Evolutionary conservation across 1,140 invertebrate genomes (phyloP).

Genomic region (Eriocheir sinensis): DNA sequence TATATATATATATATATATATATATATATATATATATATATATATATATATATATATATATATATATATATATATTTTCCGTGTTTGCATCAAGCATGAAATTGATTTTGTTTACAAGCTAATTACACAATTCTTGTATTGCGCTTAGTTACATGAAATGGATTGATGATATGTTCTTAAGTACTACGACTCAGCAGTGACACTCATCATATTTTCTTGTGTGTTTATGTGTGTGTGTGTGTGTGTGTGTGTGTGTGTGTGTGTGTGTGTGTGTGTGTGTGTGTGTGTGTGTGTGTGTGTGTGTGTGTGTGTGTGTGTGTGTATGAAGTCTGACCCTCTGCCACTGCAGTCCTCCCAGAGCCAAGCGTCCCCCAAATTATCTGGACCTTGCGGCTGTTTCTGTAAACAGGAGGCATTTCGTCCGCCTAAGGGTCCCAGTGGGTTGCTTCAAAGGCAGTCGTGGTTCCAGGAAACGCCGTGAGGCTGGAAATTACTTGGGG

Average conservation of each 20-base stretch:
- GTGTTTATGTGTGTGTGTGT: not conserved
- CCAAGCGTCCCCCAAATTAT: not conserved
- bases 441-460: not conserved
- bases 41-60: too few relatives aligned
- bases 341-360: not conserved
- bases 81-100: too few relatives aligned
- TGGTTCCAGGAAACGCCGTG: not conserved
- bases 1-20: too few relatives aligned
- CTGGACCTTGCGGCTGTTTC: not conserved
- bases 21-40: too few relatives aligned
- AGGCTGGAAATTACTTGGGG: not conserved
- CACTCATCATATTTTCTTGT: too few relatives aligned
- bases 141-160: too few relatives aligned
- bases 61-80: too few relatives aligned
- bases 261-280: not conserved
- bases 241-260: not conserved
- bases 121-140: too few relatives aligned
- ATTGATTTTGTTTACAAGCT: too few relatives aligned
- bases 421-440: not conserved
- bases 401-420: not conserved
- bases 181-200: too few relatives aligned
- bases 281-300: conserved; percentile 22
- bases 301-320: conserved; percentile 21
- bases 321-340: not conserved
- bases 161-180: too few relatives aligned